Evolutionary conservation across 2,797 vertebrate genomes (phyloP).

Genomic region (Manis pentadactyla): DNA sequence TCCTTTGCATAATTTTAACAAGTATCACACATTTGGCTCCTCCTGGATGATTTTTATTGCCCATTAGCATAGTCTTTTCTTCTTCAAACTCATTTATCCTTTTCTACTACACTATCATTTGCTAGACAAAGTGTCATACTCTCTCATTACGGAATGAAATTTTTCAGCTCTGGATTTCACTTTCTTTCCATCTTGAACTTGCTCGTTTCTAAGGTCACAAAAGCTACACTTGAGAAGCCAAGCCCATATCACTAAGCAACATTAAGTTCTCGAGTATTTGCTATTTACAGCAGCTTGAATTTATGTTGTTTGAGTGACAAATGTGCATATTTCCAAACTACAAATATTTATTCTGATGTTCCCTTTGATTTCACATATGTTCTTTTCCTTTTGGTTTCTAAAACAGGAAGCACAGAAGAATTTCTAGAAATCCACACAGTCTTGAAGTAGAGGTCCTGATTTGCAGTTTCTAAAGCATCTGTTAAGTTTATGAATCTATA

Average conservation of each 20-base stretch:
- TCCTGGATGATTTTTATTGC: conserved; percentile 42
- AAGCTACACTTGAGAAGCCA: background rate
- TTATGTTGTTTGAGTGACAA: background rate
- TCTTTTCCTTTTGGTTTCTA: conserved; percentile 22
- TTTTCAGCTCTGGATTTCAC: background rate
- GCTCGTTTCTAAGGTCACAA: conserved; percentile 6
- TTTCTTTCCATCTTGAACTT: conserved; percentile 2
- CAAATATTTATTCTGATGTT: conserved; percentile 36
- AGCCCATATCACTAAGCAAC: background rate
- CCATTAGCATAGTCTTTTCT: background rate
- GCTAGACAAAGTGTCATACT: conserved; percentile 17
- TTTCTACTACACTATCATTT: conserved; percentile 24
- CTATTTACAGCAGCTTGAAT: background rate
- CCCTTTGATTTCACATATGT: background rate
- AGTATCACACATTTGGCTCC: conserved; percentile 17
- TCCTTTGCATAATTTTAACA: conserved; percentile 40
- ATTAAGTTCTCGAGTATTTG: background rate
- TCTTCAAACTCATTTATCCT: conserved; percentile 26
- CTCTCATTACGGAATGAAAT: background rate
- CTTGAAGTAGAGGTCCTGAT: background rate
- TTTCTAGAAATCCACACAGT: background rate
- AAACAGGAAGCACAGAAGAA: background rate
- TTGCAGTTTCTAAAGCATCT: background rate
- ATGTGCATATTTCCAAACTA: background rate
- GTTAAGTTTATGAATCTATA: background rate